Percentiles rank a stretch among this genome's conserved stretches.
These are phyloP conservation scores for Rhinichthys osculus DNA, from an alignment of 2,797 vertebrate species.

Conservation along the genomic window DNA sequence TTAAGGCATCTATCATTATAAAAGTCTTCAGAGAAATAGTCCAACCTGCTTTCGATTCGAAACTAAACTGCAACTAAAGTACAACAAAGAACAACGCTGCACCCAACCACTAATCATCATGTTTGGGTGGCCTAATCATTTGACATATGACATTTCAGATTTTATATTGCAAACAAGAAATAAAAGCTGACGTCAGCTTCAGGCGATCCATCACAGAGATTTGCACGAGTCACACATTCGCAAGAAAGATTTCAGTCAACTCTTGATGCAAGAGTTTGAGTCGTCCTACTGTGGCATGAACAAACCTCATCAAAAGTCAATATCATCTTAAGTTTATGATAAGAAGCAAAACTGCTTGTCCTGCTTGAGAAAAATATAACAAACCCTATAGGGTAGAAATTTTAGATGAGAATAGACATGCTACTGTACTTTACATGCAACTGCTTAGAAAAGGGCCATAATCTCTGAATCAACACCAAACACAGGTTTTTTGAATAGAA, in stretches of 20 bases:
- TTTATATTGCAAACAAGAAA: neutral
- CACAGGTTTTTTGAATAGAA: neutral
- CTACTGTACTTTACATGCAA: conserved; percentile 8
- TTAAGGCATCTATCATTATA: conserved; percentile 11
- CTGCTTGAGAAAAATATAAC: conserved; percentile 19
- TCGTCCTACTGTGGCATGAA: neutral
- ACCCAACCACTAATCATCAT: neutral
- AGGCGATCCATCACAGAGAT: neutral
- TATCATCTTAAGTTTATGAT: neutral
- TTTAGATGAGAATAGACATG: conserved; percentile 16
- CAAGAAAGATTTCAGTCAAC: conserved; percentile 13
- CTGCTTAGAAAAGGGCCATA: neutral
- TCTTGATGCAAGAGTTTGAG: conserved; percentile 53
- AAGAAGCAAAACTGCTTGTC: conserved; percentile 20
- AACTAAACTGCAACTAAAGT: neutral
- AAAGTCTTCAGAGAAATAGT: conserved; percentile 20
- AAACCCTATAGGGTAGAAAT: neutral
- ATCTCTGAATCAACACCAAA: conserved; percentile 8
- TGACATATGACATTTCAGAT: neutral
- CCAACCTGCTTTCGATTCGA: neutral
- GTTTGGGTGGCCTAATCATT: neutral
- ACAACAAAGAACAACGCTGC: neutral
- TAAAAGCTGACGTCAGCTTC: neutral
- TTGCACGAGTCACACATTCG: conserved; percentile 1
- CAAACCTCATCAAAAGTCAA: neutral